These are phyloP conservation scores for Natrix natrix DNA, from an alignment of 2,797 vertebrate species.

Conservation along the genomic window DNA sequence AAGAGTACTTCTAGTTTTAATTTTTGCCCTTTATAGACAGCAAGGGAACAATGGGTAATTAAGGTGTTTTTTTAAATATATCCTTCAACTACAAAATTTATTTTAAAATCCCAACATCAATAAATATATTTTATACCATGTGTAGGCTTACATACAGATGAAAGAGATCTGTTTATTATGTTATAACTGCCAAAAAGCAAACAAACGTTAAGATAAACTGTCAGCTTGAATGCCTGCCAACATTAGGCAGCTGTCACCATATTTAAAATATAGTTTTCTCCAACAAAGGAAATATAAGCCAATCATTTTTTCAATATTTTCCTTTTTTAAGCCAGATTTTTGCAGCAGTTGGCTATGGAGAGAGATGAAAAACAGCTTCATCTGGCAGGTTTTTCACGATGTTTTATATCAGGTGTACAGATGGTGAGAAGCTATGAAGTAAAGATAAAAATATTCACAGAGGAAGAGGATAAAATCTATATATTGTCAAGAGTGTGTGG, in stretches of 20 bases:
- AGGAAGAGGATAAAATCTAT: conserved; percentile 14
- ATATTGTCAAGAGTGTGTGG: neutral
- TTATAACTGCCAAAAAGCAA: conserved; percentile 68
- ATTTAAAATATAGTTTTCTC: conserved; percentile 74
- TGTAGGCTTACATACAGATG: conserved; percentile 52
- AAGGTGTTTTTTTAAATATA: neutral
- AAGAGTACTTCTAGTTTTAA: neutral
- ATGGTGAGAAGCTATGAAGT: conserved; percentile 69
- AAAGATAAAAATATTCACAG: conserved; percentile 56
- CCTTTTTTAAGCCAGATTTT: conserved; percentile 73
- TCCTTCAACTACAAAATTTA: conserved; percentile 37
- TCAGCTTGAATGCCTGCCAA: conserved; percentile 71
- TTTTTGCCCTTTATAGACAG: neutral
- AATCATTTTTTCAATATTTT: conserved; percentile 74
- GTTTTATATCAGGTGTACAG: conserved; percentile 71
- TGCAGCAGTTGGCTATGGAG: conserved; percentile 59
- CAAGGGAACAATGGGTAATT: neutral
- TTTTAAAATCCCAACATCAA: conserved; percentile 32
- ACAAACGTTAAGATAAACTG: conserved; percentile 71
- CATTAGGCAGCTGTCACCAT: conserved; percentile 72
- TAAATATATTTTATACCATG: conserved; percentile 50
- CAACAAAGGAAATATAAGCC: conserved; percentile 70
- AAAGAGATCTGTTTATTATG: conserved; percentile 62
- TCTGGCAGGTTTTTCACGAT: conserved; percentile 67
- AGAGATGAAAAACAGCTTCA: conserved; percentile 72